A percentile compares a stretch with the other conserved stretches of the same genome.
Evolutionary conservation across 2,113 vertebrate genomes (phyloP).

Genomic region (Engraulis encrasicolus): DNA sequence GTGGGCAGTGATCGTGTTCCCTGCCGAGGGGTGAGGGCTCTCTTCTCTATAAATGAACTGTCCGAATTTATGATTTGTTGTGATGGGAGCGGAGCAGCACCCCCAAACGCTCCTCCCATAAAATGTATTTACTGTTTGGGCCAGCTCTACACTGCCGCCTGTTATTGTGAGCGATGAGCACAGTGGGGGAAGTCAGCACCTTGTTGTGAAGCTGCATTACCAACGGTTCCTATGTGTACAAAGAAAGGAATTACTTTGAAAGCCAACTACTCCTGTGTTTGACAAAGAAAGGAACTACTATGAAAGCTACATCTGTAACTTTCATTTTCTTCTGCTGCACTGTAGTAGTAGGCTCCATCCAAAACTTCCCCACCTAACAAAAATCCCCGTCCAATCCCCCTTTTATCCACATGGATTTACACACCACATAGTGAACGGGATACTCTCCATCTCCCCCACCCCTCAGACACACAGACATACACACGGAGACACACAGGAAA

Average conservation of each 20-base stretch:
- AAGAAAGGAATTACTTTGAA: not conserved
- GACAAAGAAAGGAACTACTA: not conserved
- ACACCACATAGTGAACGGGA: not conserved
- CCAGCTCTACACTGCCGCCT: not conserved
- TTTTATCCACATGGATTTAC: not conserved
- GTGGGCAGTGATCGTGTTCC: too few relatives aligned
- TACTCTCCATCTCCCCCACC: too few relatives aligned
- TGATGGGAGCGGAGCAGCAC: not conserved
- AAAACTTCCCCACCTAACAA: not conserved
- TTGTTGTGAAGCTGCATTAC: conserved; percentile 3
- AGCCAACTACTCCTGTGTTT: not conserved
- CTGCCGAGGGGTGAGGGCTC: too few relatives aligned
- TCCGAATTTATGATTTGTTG: conserved; percentile 34
- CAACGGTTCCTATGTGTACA: not conserved
- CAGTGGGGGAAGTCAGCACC: not conserved
- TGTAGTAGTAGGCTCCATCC: not conserved
- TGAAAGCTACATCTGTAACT: not conserved
- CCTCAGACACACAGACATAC: too few relatives aligned
- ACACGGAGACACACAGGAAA: too few relatives aligned
- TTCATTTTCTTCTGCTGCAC: too few relatives aligned
- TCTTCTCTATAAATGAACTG: not conserved
- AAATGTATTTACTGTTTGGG: not conserved
- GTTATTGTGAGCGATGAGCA: not conserved
- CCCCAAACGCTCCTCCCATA: not conserved
- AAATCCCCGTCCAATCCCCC: too few relatives aligned